Base-by-base conservation (phyloP, 64 coral and sea anemone genomes). In the Montipora capricornis region DNA sequence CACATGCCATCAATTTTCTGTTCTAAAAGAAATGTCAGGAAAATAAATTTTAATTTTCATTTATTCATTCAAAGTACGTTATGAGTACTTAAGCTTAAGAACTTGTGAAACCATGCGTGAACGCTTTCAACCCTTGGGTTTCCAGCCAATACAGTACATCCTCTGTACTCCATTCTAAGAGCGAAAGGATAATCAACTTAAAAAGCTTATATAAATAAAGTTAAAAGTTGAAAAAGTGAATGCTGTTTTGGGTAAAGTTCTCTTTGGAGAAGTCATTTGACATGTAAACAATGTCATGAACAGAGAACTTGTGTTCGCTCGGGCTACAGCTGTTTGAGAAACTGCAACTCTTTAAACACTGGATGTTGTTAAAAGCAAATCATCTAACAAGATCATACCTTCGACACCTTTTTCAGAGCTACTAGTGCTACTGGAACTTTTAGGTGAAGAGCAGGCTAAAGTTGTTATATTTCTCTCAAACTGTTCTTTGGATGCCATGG, bases 1-100 rank as follows among this genome's bases (percentile, higher is more conserved):
- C 84, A 87, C 48, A 87, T 64, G 46, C 68, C 84, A 87, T 87
- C 84, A 70, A 87, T 87, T 87, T 87, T 87, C 64, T 84, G 81
- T 20, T 84, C 81, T 80, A 80, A 49, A 49, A 50, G 78, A 51
- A 51, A 51, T 80, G 78, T 80, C 78, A 80, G 19, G 22, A 80
- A 49, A 80, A 80, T 57, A 84, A 84, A 59, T 67, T 84, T 84
- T 44, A 84, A 84, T 84, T 84, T 84, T 26, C 66, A 84, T 84
- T 37, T 62, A 44, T 84, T 64, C 55, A 67, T 22, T n/a, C 58
- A 82, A 64, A 66, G 66, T 44, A 59, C n/a, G 26, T 83, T 46
- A 67, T 20, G 53, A 44, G 44, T 84, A 46, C 14, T 64, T 64
- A 64, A 4, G 14, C 15, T 64, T 64, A 64, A 64, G 13, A 84